Percentiles rank a stretch among this genome's conserved stretches.
phyloP scores from a whole-genome alignment of 1,140 invertebrate genomes.

The Triops longicaudatus region DNA sequence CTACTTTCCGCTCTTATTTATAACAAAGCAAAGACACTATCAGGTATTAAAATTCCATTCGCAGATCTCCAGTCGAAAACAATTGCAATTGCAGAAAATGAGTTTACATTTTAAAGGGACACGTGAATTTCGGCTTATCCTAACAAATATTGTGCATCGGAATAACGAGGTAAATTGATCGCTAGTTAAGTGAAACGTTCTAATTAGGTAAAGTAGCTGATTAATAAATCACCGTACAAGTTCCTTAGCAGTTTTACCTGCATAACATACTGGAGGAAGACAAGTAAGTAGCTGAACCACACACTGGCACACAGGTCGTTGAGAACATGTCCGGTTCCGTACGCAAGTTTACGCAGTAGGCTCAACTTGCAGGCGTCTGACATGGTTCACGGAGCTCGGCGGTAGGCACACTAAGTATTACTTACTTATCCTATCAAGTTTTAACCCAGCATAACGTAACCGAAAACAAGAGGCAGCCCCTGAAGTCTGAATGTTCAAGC shows the following conservation, averaged over 20 bases:
- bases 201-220: neutral
- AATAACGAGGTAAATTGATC: too few relatives aligned
- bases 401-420: neutral
- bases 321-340: conserved; percentile 75
- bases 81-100: too few relatives aligned
- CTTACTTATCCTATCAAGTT: neutral
- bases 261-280: conserved; percentile 72
- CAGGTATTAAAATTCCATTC: too few relatives aligned
- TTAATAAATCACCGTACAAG: neutral
- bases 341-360: conserved; percentile 43
- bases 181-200: too few relatives aligned
- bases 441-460: neutral
- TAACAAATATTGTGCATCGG: too few relatives aligned
- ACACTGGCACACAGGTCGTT: conserved; percentile 85
- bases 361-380: neutral
- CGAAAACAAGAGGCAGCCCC: neutral
- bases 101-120: too few relatives aligned
- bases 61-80: too few relatives aligned
- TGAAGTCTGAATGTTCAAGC: neutral
- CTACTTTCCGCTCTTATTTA: too few relatives aligned
- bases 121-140: too few relatives aligned
- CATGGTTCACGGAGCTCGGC: neutral
- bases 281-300: conserved; percentile 88
- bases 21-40: too few relatives aligned
- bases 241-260: conserved; percentile 34